Evolutionary conservation across 2,797 vertebrate species (phyloP), one percentile per base, ranked within the genome.

Genomic region (Clarias platycephalus): DNA sequence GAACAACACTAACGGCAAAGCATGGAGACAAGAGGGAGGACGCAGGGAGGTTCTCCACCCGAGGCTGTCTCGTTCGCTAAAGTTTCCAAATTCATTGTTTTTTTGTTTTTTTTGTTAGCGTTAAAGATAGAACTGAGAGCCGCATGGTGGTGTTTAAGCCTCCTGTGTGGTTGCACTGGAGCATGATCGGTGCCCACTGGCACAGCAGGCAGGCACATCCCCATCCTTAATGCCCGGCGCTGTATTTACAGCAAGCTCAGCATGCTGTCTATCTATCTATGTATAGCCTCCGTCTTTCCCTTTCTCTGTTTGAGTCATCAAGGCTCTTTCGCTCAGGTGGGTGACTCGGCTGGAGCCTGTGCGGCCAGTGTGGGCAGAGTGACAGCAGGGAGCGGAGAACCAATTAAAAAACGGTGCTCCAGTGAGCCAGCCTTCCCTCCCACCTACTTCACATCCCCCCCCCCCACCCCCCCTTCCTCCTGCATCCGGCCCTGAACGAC

Each of bases 291-390:
- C 62, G 13, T 60, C 37, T 64, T 53, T 88, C 85, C 40, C 80
- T 84, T 68, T 87, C 82, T 88, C 85, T 79, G 58, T 81, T 81
- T 83, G 70, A 83, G 70, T 75, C 81, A 74, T 74, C 70, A 8
- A 28, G 24, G 37, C 81, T 40, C 16, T 63, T 13, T 58, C 58
- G 26, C 37, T 74, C 70, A 55, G 71, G 40, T 80, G 78, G 71
- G 26, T 83, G 81, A 64, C 81, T 53, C n/a, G 28, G 60, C 72
- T 64, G 62, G 60, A 55, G 40, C 57, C 8, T 60, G 82, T 66
- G 60, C 78, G 40, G 40, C 66, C 62, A 60, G 80, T 64, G 83
- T 84, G 68, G 77, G 83, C 83, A 84, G 83, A 81, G 22, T 80
- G 83, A 74, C 83, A 74, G 67, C 68, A 28, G 80, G 77, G 58